Percentiles rank a stretch among this genome's conserved stretches.
These are phyloP conservation scores for Holacanthus passer DNA, from an alignment of 2,113 vertebrate species.

Conservation along the genomic window DNA sequence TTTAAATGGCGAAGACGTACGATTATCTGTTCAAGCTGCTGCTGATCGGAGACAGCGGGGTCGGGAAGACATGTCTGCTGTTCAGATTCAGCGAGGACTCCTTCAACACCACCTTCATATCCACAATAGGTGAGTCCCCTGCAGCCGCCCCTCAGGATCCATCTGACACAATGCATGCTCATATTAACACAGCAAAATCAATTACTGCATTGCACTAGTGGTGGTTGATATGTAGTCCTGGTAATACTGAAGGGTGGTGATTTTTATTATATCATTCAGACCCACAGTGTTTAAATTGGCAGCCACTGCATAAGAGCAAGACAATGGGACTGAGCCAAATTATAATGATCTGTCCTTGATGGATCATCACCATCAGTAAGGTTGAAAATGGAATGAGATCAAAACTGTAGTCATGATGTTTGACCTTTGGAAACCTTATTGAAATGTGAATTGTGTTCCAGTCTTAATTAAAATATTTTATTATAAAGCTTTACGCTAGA, in stretches of 20 bases:
- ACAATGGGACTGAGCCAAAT: constrained; percentile 56
- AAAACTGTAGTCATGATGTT: background rate
- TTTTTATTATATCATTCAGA: background rate
- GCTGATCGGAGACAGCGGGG: constrained; percentile 87
- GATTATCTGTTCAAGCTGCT: constrained; percentile 87
- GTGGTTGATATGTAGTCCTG: background rate
- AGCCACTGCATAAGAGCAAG: constrained; percentile 25
- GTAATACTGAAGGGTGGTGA: background rate
- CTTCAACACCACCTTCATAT: constrained; percentile 90
- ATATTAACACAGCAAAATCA: background rate
- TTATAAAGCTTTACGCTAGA: background rate
- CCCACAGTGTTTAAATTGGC: background rate
- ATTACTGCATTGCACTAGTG: background rate
- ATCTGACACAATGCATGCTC: constrained; percentile 25
- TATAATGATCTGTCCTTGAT: constrained; percentile 52
- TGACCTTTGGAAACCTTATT: background rate
- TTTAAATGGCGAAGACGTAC: constrained; percentile 87
- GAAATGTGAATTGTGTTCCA: background rate
- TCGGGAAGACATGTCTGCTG: constrained; percentile 90
- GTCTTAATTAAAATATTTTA: background rate
- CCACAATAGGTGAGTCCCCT: constrained; percentile 87
- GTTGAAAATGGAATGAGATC: constrained; percentile 12
- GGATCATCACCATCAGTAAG: constrained; percentile 26
- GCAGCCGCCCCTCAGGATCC: constrained; percentile 46
- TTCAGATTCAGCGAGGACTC: constrained; percentile 90